Conservation (phyloP, 1,140 invertebrate species). For the Halotydeus destructor region DNA sequence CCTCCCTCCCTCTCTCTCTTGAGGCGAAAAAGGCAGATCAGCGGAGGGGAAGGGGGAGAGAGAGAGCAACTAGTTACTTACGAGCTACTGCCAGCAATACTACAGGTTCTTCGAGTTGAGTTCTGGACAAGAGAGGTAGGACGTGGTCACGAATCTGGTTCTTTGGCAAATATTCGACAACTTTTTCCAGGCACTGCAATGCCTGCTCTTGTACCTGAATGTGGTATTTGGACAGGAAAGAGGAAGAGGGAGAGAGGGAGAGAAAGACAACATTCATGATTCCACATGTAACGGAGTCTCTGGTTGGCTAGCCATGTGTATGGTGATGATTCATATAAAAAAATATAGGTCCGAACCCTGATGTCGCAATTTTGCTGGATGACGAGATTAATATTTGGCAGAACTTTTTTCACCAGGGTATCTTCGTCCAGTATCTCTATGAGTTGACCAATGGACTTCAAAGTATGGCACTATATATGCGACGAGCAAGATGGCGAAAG, state of each 20-base stretch:
- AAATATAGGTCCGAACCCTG: conserved; percentile 24
- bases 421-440: conserved; percentile 63
- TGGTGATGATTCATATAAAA: too few species aligned
- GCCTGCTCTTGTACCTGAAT: conserved; percentile 23
- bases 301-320: too few species aligned
- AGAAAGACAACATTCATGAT: too few species aligned
- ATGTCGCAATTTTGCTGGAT: conserved; percentile 56
- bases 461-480: conserved; percentile 66
- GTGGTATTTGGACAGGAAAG: too few species aligned
- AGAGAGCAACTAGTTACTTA: too few species aligned
- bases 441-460: conserved; percentile 65
- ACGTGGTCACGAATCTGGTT: conserved; percentile 74
- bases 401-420: conserved; percentile 51
- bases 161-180: conserved; percentile 60
- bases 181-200: conserved; percentile 36
- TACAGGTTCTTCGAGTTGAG: conserved; percentile 56
- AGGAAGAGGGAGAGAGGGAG: too few species aligned
- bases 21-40: too few species aligned
- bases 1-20: too few species aligned
- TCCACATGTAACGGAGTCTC: too few species aligned
- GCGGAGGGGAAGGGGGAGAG: too few species aligned
- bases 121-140: conserved; percentile 65
- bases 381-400: conserved; percentile 65
- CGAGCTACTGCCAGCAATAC: conserved; percentile 30
- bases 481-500: too few species aligned